These are phyloP conservation scores for Promerops cafer DNA, from an alignment of 2,113 vertebrate genomes.

Conservation along the genomic window DNA sequence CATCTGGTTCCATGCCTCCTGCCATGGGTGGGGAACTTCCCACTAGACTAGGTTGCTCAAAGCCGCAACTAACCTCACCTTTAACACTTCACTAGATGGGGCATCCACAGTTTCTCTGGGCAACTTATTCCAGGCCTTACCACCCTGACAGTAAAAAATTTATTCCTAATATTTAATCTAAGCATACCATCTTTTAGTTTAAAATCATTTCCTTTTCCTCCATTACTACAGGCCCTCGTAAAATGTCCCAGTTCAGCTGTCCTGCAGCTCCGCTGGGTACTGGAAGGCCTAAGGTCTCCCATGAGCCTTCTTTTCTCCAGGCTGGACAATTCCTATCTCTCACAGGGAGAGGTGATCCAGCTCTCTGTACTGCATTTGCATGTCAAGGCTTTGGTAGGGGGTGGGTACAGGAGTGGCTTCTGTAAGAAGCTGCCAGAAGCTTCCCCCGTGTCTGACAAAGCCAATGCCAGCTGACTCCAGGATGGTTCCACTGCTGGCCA, in stretches of 20 bases:
- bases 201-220: not conserved
- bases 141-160: not conserved
- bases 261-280: fast-evolving
- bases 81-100: not conserved
- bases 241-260: not conserved
- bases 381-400: not conserved
- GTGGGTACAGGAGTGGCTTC: not conserved
- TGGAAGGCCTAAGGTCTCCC: not conserved
- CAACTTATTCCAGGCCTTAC: not conserved
- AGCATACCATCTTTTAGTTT: not conserved
- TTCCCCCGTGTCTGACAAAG: not conserved
- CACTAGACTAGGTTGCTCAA: not conserved
- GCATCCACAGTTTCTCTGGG: not conserved
- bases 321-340: not conserved
- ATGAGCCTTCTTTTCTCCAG: not conserved
- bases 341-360: not conserved
- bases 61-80: not conserved
- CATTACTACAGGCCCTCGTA: fast-evolving
- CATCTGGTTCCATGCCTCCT: not conserved
- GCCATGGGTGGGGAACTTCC: not conserved
- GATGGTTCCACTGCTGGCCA: not conserved
- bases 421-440: not conserved
- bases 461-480: not conserved
- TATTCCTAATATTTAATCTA: not conserved
- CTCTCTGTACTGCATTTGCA: not conserved